Evolutionary conservation across 2,797 vertebrate species (phyloP).

Genomic region (Adelosebastes latens): DNA sequence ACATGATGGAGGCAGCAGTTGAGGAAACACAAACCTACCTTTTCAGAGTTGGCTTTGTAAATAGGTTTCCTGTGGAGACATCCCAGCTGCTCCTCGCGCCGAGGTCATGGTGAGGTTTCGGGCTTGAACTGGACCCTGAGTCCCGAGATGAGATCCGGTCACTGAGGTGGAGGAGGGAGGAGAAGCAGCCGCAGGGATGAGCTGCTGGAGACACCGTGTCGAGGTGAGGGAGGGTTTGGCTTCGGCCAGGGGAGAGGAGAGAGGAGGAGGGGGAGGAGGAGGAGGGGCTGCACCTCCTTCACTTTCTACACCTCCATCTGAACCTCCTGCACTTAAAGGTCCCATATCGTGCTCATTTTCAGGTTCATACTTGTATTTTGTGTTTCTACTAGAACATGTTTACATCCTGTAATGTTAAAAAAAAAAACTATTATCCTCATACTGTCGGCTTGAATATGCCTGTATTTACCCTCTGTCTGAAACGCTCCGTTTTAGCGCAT

Average conservation of each 20-base stretch:
- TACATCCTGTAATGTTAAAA: no score
- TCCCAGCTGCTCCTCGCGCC: slow-evolving; percentile 26
- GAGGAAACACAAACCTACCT: slow-evolving; percentile 66
- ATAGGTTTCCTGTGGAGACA: slow-evolving; percentile 16
- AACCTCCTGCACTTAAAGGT: background rate
- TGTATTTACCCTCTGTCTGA: no score
- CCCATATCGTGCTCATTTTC: no score
- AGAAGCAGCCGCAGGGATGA: slow-evolving; percentile 16
- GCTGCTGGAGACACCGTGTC: slow-evolving; percentile 42
- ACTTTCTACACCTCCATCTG: slow-evolving; percentile 33
- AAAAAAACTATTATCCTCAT: no score
- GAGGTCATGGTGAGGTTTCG: slow-evolving; percentile 45
- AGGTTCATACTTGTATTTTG: no score
- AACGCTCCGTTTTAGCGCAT: no score
- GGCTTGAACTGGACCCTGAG: background rate
- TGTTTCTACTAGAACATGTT: no score
- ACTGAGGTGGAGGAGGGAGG: slow-evolving; percentile 46
- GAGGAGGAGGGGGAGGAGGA: slow-evolving; percentile 9
- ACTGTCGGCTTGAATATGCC: no score
- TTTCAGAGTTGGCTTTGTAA: slow-evolving; percentile 45
- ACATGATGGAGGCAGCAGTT: background rate
- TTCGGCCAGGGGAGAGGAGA: slow-evolving; percentile 8
- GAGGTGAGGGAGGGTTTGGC: slow-evolving; percentile 57
- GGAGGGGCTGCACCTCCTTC: slow-evolving; percentile 47
- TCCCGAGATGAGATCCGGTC: slow-evolving; percentile 42